Evolutionary conservation across 2,797 vertebrate genomes (phyloP), one percentile per base, ranked within the genome.

Genomic region (Schizopygopsis pylzovi): DNA sequence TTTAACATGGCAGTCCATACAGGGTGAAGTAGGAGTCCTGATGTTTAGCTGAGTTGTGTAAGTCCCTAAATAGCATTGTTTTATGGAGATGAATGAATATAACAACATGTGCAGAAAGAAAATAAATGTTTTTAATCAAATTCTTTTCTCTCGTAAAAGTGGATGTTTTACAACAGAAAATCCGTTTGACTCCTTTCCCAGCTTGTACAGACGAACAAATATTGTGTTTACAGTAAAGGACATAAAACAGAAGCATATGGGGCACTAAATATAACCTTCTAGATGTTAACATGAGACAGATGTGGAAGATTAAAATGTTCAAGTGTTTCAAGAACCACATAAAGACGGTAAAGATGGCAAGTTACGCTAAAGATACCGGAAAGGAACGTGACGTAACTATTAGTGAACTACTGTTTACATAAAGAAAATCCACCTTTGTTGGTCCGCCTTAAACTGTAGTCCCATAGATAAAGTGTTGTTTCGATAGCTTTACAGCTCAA

Each of bases 1-100:
- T 87, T 81, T 75, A 83, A 18, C 56, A 81, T 67, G 52, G 49
- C 81, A 79, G 63, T 54, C 6, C 28, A 10, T 43, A 41, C 22
- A 22, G 33, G 47, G 56, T 49, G n/a, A 18, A 41, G 25, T 52
- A 39, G 43, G 45, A 65, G 56, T 13, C 13, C 72, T 63, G 59
- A 6, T 52, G 18, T 56, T 33, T 81, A 33, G n/a, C 28, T 56
- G 79, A 25, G 63, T 63, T 65, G 82, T 61, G 43, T 1, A 37
- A 47, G 41, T 65, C 41, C 63, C 4, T 75, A 37, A 49, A n/a
- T 33, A 75, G 20, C 11, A 0, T 75, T 73, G 41, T 83, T 45
- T 63, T 43, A 81, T 52, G 28, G 45, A 37, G 20, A 75, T 33
- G 0, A 63, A 22, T 16, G 28, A 63, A 63, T 47, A 67, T 25